Percentiles rank a stretch among this genome's conserved stretches.
Evolutionary conservation across 2,797 vertebrate genomes (phyloP).

Genomic region (Graptemys geographica): DNA sequence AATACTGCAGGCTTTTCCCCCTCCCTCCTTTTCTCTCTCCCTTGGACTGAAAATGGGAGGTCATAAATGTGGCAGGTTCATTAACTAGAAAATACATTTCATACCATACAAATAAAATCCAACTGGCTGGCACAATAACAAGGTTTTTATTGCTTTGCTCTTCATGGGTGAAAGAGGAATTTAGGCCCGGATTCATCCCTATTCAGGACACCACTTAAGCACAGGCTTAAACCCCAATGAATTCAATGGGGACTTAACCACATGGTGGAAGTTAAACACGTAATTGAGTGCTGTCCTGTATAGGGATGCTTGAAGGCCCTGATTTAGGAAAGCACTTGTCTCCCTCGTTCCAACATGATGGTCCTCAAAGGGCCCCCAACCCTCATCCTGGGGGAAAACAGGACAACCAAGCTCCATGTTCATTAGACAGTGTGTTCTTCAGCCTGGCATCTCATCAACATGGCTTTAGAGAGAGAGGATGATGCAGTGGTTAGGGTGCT

Average conservation of each 20-base stretch:
- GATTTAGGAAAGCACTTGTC: too few species aligned
- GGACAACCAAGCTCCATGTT: background rate
- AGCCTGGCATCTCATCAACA: background rate
- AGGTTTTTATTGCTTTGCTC: constrained; percentile 49
- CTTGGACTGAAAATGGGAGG: background rate
- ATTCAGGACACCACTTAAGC: background rate
- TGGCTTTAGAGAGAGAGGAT: background rate
- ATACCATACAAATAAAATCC: constrained; percentile 29
- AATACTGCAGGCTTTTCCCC: background rate
- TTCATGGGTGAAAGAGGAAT: constrained; percentile 51
- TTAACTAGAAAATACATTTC: constrained; percentile 64
- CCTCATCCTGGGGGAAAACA: background rate
- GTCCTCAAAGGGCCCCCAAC: background rate
- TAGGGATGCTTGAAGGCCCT: background rate
- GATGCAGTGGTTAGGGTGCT: background rate
- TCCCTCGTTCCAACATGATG: background rate
- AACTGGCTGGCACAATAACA: constrained; percentile 27
- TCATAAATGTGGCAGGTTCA: constrained; percentile 52
- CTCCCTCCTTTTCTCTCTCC: background rate
- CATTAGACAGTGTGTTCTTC: background rate
- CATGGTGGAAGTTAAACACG: background rate
- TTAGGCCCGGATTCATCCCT: background rate
- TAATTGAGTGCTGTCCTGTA: background rate
- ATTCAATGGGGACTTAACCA: background rate
- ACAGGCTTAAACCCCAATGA: background rate